Base-by-base conservation (phyloP, 2,113 vertebrate species). In the Coturnix japonica region DNA sequence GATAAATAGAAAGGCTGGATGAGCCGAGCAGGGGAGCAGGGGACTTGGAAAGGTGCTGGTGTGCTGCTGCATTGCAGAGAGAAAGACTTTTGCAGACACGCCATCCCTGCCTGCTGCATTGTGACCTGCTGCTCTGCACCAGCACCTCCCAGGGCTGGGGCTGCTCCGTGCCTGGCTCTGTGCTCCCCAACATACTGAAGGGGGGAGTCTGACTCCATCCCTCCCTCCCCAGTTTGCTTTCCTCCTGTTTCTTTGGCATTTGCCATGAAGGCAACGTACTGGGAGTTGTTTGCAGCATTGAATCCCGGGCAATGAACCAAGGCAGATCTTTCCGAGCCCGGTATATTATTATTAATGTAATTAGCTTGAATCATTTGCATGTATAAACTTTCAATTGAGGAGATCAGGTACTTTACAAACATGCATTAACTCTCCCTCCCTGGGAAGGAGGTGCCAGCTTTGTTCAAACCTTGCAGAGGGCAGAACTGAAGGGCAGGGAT, bases 341-440 rank as follows among this genome's bases (percentile, higher is more conserved):
- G 72, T 43, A 23, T 85, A 91, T 95, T 91, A 87, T 92, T 94
- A 93, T 94, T 94, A 85, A 94, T 94, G 81, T 85, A 91, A 96
- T 95, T 95, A 94, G 89, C 25, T 61, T 33, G 81, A 91, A 74
- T 92, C 84, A 75, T 96, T 95, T 93, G 91, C 79, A 83, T 87
- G 87, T 91, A 80, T 75, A 95, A 94, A 95, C 85, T 95, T 94
- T 44, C 81, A 54, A 6, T 87, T 31, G 91, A 81, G 87, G 91
- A 66, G 84, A 87, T 74, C 84, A 21, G 91, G 75, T 87, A 61
- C 95, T 94, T 96, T 60, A 51, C 86, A 94, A 95, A 92, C 94
- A 87, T 0, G 13, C 35, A 8, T 82, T 85, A 87, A 89, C 75
- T 70, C 31, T 1, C 47, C 25, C 47, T 93, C 30, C 64, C 39